Evolutionary conservation across 2,888 invertebrate species (phyloP).

Genomic region (Amblyjoppa proteus): DNA sequence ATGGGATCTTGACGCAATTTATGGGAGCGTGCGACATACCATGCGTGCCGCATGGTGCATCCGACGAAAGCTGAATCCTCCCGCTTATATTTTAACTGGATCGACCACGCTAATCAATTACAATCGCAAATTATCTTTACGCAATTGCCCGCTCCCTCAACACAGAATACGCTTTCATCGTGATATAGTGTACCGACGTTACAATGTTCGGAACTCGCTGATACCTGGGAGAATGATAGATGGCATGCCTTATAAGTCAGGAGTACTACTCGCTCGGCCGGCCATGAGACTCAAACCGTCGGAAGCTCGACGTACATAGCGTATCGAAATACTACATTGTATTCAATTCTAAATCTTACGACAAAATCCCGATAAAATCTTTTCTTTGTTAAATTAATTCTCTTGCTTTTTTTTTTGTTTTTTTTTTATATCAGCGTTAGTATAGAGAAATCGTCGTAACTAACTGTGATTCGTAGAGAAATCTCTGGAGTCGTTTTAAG

Average conservation of each 20-base stretch:
- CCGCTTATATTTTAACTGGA: background rate
- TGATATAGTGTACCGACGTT: background rate
- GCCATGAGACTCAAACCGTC: slow-evolving; percentile 31
- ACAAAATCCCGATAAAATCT: slow-evolving; percentile 1
- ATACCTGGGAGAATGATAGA: background rate
- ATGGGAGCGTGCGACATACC: background rate
- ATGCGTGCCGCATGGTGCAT: background rate
- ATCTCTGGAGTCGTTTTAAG: background rate
- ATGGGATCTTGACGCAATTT: background rate
- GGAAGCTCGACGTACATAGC: background rate
- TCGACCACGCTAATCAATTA: slow-evolving; percentile 6
- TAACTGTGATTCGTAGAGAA: background rate
- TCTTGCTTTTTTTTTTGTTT: too few species aligned
- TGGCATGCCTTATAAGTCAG: background rate
- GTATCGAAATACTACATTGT: background rate
- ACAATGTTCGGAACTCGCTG: background rate
- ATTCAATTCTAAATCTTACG: slow-evolving; percentile 28
- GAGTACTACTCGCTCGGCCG: slow-evolving; percentile 27
- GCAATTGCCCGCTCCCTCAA: slow-evolving; percentile 17
- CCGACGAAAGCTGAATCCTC: slow-evolving; percentile 21
- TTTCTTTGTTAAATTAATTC: too few species aligned
- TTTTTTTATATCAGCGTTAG: background rate
- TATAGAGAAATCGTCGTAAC: background rate
- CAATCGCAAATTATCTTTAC: slow-evolving; percentile 4
- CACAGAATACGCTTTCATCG: slow-evolving; percentile 17